Conservation (phyloP, 2,888 invertebrate genomes). For the Notocelia uddmanniana region DNA sequence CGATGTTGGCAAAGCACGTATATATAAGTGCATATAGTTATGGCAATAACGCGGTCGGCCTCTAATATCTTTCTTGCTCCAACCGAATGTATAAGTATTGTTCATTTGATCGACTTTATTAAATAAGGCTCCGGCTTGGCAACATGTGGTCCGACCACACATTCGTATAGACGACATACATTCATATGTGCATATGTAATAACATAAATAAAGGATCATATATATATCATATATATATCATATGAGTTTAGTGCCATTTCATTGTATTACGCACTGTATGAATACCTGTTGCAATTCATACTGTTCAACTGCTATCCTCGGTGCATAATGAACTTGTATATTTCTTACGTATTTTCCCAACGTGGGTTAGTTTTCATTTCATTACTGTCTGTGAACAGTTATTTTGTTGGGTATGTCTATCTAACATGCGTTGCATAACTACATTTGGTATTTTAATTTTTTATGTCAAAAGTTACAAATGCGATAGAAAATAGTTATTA, state of each 20-base stretch:
- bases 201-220: too few relatives aligned
- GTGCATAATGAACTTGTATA: slow-evolving; percentile 25
- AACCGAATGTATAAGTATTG: slow-evolving; percentile 73
- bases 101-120: slow-evolving; percentile 71
- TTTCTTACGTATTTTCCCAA: slow-evolving; percentile 36
- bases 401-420: slow-evolving; percentile 5
- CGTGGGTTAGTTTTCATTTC: slow-evolving; percentile 38
- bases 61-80: slow-evolving; percentile 52
- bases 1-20: too few relatives aligned
- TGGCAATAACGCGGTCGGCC: slow-evolving; percentile 22
- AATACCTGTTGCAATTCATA: slow-evolving; percentile 21
- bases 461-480: too few relatives aligned
- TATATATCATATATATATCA: too few relatives aligned
- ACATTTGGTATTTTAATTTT: not conserved
- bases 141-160: slow-evolving; percentile 59
- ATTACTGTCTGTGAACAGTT: slow-evolving; percentile 12
- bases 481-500: too few relatives aligned
- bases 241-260: too few relatives aligned
- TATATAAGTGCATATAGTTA: not conserved
- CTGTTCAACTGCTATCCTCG: slow-evolving; percentile 20
- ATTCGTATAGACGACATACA: slow-evolving; percentile 22
- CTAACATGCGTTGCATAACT: not conserved
- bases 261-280: not conserved
- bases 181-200: too few relatives aligned
- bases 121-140: slow-evolving; percentile 55